A percentile compares a stretch with the other conserved stretches of the same genome.
phyloP scores from a whole-genome alignment of 2,113 vertebrate genomes.

The Rhea pennata region DNA sequence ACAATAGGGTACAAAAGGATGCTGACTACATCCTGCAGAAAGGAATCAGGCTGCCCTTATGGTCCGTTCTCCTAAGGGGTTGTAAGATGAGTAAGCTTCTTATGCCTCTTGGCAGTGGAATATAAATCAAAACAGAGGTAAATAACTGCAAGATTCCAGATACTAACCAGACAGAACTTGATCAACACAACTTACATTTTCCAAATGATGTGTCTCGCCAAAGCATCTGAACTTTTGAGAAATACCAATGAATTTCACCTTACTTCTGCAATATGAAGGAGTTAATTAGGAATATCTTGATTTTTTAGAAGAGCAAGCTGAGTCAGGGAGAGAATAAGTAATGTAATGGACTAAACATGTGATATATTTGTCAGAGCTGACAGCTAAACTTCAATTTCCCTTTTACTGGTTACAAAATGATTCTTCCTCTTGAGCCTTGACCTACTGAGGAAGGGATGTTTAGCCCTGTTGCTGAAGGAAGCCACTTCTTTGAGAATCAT shows the following conservation, averaged over 20 bases:
- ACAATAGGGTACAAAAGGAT: neutral
- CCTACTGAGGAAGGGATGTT: neutral
- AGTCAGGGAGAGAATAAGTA: neutral
- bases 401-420: neutral
- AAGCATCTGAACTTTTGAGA: neutral
- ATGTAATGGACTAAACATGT: rapidly evolving
- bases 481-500: neutral
- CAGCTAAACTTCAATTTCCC: neutral
- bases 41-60: neutral
- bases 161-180: neutral
- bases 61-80: neutral
- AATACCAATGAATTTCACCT: neutral
- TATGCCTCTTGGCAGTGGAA: rapidly evolving
- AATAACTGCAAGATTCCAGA: neutral
- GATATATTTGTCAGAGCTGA: neutral
- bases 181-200: neutral
- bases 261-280: neutral
- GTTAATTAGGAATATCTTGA: neutral
- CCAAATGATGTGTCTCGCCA: neutral
- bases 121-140: neutral
- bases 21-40: neutral
- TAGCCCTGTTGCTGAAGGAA: rapidly evolving
- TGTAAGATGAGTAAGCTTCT: neutral
- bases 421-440: neutral
- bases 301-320: rapidly evolving